Evolutionary conservation across 2,113 vertebrate species (phyloP).

Genomic region (Caranx melampygus): DNA sequence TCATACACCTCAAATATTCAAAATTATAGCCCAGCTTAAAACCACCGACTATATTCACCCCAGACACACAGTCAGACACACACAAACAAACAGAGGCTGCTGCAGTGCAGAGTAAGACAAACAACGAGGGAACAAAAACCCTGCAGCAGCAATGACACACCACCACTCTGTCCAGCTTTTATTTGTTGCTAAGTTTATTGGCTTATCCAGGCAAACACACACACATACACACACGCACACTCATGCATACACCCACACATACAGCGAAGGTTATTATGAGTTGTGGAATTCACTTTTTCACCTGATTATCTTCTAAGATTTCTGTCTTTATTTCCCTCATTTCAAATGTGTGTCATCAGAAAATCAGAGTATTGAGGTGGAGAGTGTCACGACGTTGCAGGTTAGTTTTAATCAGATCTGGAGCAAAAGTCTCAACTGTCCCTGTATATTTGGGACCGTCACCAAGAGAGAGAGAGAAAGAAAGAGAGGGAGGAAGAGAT

Average conservation of each 20-base stretch:
- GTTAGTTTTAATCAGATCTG: neutral
- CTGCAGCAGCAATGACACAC: constrained; percentile 30
- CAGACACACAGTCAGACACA: neutral
- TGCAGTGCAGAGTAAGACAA: constrained; percentile 36
- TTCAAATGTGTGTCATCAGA: neutral
- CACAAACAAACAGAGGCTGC: neutral
- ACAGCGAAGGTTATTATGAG: too few relatives aligned
- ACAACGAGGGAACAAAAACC: constrained; percentile 13
- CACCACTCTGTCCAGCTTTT: constrained; percentile 29
- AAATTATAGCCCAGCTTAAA: neutral
- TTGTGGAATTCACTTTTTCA: neutral
- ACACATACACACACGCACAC: constrained; percentile 5
- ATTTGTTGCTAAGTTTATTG: constrained; percentile 38
- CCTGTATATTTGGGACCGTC: neutral
- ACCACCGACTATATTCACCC: neutral
- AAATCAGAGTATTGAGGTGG: neutral
- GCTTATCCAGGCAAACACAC: constrained; percentile 22
- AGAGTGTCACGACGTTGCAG: neutral
- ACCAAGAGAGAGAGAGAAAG: neutral
- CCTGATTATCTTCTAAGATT: too few relatives aligned
- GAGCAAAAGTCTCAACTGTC: neutral
- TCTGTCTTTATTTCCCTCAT: neutral
- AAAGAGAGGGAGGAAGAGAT: neutral
- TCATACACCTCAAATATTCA: neutral
- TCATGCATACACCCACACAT: neutral